phyloP scores from a whole-genome alignment of 2,113 vertebrate genomes.

The Chelonoidis abingdonii region DNA sequence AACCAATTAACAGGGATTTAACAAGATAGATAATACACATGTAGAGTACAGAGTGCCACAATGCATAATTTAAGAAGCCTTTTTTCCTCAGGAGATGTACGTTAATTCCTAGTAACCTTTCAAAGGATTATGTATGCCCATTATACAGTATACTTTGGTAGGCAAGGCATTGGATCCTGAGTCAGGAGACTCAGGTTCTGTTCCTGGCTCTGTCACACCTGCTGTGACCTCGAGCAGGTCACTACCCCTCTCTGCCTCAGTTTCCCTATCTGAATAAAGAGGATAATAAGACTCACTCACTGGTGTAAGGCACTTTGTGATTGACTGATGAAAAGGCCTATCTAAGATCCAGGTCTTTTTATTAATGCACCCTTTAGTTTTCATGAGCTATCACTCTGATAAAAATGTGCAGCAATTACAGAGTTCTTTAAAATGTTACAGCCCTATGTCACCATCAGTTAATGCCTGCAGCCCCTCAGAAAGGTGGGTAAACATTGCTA shows the following conservation, averaged over 20 bases:
- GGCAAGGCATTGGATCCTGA: neutral
- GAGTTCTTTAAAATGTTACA: conserved; percentile 33
- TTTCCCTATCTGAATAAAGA: neutral
- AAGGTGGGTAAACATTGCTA: neutral
- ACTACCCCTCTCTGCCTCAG: neutral
- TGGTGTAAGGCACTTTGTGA: neutral
- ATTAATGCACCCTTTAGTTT: conserved; percentile 18
- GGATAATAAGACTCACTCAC: neutral
- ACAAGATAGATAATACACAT: neutral
- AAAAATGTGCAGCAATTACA: conserved; percentile 24
- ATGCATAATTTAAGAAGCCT: conserved; percentile 13
- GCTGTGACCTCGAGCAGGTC: neutral
- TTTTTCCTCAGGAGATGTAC: neutral
- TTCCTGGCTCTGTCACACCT: conserved; percentile 18
- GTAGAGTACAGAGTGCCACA: conserved; percentile 16
- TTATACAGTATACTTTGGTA: neutral
- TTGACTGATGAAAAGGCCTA: neutral
- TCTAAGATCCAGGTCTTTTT: neutral
- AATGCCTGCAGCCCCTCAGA: neutral
- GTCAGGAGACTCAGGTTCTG: neutral
- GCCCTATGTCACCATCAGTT: conserved; percentile 51
- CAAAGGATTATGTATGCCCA: neutral
- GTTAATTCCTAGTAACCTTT: neutral
- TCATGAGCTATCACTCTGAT: conserved; percentile 37
- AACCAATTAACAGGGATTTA: neutral